Conservation (phyloP, 2,113 vertebrate species). For the Acinonyx jubatus region DNA sequence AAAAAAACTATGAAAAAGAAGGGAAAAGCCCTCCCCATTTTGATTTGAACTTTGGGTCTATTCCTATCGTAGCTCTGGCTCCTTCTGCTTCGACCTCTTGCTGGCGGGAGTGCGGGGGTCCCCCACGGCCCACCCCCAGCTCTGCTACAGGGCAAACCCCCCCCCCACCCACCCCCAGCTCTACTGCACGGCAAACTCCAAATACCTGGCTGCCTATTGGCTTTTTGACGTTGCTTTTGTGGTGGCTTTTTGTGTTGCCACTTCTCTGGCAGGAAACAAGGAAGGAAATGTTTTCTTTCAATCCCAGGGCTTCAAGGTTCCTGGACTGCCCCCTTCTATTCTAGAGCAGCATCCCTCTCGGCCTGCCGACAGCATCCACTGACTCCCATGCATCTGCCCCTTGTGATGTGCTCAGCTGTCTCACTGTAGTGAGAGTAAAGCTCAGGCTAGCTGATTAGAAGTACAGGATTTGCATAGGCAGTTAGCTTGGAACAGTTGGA, state of each 20-base stretch:
- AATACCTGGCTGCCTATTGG: not conserved
- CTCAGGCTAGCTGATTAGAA: not conserved
- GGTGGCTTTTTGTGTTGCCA: not conserved
- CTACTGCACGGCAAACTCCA: not conserved
- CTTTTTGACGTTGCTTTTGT: not conserved
- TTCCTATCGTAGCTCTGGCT: not conserved
- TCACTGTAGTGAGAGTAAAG: not conserved
- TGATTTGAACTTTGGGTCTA: not conserved
- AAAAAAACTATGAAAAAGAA: conserved; percentile 3
- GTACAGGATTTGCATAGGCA: not conserved
- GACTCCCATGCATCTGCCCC: not conserved
- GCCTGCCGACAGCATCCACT: not conserved
- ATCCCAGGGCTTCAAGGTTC: not conserved
- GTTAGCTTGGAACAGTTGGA: not conserved
- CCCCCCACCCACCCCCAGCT: not conserved
- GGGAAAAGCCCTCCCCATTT: not conserved
- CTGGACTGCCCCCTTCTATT: not conserved
- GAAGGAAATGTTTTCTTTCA: not conserved
- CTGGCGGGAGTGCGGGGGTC: not conserved
- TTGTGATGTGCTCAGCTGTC: not conserved
- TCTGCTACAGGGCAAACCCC: not conserved
- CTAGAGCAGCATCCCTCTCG: not conserved
- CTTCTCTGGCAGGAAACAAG: not conserved
- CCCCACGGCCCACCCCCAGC: not conserved
- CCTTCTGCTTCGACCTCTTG: not conserved